Conservation (phyloP, 2,113 vertebrate species). For the Clarias gariepinus region DNA sequence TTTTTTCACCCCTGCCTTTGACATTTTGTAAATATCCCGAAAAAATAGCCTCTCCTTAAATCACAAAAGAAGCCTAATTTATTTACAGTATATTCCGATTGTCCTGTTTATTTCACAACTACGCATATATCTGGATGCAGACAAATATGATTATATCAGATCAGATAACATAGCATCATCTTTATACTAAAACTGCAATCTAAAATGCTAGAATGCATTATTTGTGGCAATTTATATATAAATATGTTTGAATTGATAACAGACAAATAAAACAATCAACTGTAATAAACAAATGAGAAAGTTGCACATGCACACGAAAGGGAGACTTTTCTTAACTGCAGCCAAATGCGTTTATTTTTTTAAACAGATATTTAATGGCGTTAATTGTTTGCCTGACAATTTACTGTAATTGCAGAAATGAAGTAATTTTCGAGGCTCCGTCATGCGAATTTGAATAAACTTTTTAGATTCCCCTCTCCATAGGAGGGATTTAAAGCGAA, state of each 20-base stretch:
- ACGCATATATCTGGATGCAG: neutral
- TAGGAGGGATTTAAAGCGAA: constrained; percentile 91
- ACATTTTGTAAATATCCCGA: neutral
- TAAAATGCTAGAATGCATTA: neutral
- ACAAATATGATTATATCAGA: neutral
- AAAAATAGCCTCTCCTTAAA: neutral
- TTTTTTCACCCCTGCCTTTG: neutral
- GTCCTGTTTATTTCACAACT: neutral
- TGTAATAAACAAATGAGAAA: constrained; percentile 18
- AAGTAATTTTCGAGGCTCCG: constrained; percentile 92
- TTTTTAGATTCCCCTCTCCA: constrained; percentile 96
- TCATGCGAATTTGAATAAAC: constrained; percentile 93
- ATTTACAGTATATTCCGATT: neutral
- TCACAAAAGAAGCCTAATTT: neutral
- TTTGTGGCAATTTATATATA: constrained; percentile 11
- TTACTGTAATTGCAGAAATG: constrained; percentile 98
- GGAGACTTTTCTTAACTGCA: constrained; percentile 72
- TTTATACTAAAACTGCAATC: neutral
- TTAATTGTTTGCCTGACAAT: constrained; percentile 97
- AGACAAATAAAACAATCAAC: neutral
- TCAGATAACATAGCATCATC: constrained; percentile 4
- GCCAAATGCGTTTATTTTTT: constrained; percentile 92
- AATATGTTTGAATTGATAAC: neutral
- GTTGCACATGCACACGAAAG: constrained; percentile 34
- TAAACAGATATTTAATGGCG: constrained; percentile 92